phyloP scores from a whole-genome alignment of 2,113 vertebrate genomes.

The Megaptera novaeangliae region DNA sequence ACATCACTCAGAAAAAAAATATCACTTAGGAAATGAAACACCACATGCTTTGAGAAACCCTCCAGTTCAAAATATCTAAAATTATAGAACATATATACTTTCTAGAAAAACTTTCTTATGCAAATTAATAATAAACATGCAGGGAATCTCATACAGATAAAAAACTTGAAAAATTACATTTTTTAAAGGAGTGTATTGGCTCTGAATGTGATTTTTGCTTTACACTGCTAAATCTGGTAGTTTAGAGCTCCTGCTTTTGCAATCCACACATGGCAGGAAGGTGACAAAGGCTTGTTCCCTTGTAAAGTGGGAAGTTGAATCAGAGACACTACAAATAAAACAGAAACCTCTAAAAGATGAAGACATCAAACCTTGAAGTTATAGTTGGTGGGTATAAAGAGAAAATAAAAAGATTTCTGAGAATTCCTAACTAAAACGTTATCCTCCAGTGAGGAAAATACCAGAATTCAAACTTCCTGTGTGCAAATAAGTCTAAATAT shows the following conservation, averaged over 20 bases:
- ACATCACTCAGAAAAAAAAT: neutral
- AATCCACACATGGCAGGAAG: neutral
- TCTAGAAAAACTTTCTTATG: neutral
- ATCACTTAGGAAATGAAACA: neutral
- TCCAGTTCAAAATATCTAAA: neutral
- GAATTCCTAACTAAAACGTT: neutral
- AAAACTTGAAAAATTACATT: neutral
- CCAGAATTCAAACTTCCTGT: neutral
- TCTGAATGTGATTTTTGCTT: neutral
- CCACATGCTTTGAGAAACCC: neutral
- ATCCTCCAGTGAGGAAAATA: neutral
- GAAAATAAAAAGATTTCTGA: neutral
- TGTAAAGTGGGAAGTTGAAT: neutral
- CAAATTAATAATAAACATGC: neutral
- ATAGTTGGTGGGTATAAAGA: neutral
- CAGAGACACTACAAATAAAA: neutral
- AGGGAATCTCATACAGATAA: neutral
- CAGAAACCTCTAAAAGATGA: neutral
- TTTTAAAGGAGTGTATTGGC: neutral
- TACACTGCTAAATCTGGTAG: neutral
- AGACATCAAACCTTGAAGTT: neutral
- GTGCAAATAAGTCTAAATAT: neutral
- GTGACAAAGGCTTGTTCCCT: neutral
- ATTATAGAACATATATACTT: neutral
- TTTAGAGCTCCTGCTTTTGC: neutral